Conservation (phyloP, 2,888 invertebrate species). For the Coecobrya sp. region DNA sequence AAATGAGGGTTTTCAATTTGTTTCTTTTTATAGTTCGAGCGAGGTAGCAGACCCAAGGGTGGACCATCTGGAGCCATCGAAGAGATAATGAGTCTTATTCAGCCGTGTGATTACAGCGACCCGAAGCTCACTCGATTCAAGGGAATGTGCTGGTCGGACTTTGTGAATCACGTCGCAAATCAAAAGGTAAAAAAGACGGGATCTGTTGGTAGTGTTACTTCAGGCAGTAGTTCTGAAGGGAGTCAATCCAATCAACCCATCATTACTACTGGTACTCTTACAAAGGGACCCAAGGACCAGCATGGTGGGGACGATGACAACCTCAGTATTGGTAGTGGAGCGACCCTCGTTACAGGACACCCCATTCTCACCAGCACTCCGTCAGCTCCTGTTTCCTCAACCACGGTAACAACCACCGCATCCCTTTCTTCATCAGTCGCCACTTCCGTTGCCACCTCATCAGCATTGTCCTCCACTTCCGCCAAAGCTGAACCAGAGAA, state of each 20-base stretch:
- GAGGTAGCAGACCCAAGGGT: slow-evolving; percentile 89
- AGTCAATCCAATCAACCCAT: slow-evolving; percentile 77
- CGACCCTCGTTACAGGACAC: slow-evolving; percentile 35
- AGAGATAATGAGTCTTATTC: slow-evolving; percentile 88
- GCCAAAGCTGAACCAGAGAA: slow-evolving; percentile 61
- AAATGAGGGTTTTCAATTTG: neutral
- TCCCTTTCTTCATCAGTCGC: slow-evolving; percentile 29
- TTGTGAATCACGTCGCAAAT: slow-evolving; percentile 88
- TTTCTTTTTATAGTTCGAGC: slow-evolving; percentile 88
- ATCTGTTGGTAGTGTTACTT: slow-evolving; percentile 78
- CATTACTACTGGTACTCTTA: slow-evolving; percentile 66
- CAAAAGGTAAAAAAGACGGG: slow-evolving; percentile 83
- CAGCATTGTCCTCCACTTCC: slow-evolving; percentile 62
- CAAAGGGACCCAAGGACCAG: slow-evolving; percentile 71
- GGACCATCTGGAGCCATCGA: slow-evolving; percentile 88
- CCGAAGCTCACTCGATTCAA: slow-evolving; percentile 89
- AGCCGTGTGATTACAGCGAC: slow-evolving; percentile 89
- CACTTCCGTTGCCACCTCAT: slow-evolving; percentile 46
- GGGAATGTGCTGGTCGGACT: slow-evolving; percentile 88
- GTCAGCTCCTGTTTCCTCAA: slow-evolving; percentile 25
- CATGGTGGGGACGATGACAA: slow-evolving; percentile 29
- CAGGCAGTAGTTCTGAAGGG: slow-evolving; percentile 82
- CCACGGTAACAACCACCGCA: neutral
- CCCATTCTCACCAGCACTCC: slow-evolving; percentile 64
- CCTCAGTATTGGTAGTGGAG: slow-evolving; percentile 43